phyloP scores from a whole-genome alignment of 2,888 invertebrate genomes.

The Sericinus montela region DNA sequence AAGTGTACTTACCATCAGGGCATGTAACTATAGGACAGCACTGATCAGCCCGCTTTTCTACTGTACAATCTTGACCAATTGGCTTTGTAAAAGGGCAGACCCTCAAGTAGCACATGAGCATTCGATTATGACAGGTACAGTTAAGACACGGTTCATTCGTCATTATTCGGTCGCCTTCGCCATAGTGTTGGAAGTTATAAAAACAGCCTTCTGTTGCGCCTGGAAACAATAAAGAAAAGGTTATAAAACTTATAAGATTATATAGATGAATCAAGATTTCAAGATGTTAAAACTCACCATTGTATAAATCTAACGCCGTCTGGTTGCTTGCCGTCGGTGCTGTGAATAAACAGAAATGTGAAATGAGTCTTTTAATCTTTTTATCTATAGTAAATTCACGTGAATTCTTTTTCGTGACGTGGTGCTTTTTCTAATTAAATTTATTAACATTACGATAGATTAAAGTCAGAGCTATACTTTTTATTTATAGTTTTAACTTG shows the following conservation, averaged over 20 bases:
- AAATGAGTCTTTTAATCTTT: no score
- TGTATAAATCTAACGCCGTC: constrained; percentile 82
- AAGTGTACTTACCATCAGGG: constrained; percentile 86
- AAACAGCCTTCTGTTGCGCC: constrained; percentile 87
- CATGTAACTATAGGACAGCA: constrained; percentile 96
- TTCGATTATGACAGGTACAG: constrained; percentile 96
- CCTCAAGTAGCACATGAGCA: constrained; percentile 96
- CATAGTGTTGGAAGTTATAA: constrained; percentile 96
- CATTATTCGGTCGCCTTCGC: constrained; percentile 94
- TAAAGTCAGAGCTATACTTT: no score
- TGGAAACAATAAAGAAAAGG: constrained; percentile 46
- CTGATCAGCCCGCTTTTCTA: constrained; percentile 94
- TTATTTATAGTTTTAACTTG: no score
- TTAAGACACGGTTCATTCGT: constrained; percentile 97
- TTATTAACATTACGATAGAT: no score
- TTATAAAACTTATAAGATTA: no score
- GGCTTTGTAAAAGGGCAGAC: constrained; percentile 97
- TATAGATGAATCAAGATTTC: no score
- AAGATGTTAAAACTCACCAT: constrained; percentile 51
- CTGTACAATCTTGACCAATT: constrained; percentile 93
- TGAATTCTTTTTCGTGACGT: no score
- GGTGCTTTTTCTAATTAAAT: no score
- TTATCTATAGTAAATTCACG: no score
- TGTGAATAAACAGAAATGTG: constrained; percentile 64
- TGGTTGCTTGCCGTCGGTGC: constrained; percentile 83